A percentile compares a stretch with the other conserved stretches of the same genome.
These are phyloP conservation scores for Xiphophorus maculatus DNA, from an alignment of 2,113 vertebrate species.

Conservation along the genomic window DNA sequence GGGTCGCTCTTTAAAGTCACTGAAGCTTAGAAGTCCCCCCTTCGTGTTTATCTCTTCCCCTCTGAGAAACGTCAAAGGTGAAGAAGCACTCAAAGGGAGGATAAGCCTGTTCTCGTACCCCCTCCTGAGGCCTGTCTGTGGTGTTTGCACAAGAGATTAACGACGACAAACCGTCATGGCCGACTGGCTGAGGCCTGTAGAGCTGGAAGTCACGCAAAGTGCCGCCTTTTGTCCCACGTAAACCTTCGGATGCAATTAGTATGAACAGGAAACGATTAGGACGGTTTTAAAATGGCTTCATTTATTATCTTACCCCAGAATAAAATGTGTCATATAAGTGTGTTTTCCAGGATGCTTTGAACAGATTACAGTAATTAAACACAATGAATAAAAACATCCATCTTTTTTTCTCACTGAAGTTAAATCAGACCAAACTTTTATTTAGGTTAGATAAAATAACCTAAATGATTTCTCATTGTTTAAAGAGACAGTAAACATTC, in stretches of 20 bases:
- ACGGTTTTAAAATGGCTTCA: neutral
- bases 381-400: too few relatives aligned
- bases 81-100: slow-evolving; percentile 76
- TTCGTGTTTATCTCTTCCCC: slow-evolving; percentile 78
- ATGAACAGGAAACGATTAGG: neutral
- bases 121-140: slow-evolving; percentile 54
- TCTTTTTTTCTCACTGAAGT: too few relatives aligned
- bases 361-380: too few relatives aligned
- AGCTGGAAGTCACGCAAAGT: slow-evolving; percentile 72
- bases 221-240: slow-evolving; percentile 27
- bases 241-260: neutral
- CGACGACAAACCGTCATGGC: slow-evolving; percentile 76
- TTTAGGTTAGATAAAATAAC: too few relatives aligned
- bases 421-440: too few relatives aligned
- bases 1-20: slow-evolving; percentile 86
- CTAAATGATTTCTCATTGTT: too few relatives aligned
- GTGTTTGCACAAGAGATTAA: slow-evolving; percentile 82
- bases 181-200: slow-evolving; percentile 55
- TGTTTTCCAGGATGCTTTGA: too few relatives aligned
- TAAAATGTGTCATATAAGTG: too few relatives aligned
- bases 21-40: slow-evolving; percentile 83
- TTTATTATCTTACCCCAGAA: neutral
- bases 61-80: slow-evolving; percentile 79
- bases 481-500: too few relatives aligned
- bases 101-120: slow-evolving; percentile 63